Percentiles rank a stretch among this genome's conserved stretches.
phyloP scores from a whole-genome alignment of 2,797 vertebrate species.

The Neopelma chrysocephalum region DNA sequence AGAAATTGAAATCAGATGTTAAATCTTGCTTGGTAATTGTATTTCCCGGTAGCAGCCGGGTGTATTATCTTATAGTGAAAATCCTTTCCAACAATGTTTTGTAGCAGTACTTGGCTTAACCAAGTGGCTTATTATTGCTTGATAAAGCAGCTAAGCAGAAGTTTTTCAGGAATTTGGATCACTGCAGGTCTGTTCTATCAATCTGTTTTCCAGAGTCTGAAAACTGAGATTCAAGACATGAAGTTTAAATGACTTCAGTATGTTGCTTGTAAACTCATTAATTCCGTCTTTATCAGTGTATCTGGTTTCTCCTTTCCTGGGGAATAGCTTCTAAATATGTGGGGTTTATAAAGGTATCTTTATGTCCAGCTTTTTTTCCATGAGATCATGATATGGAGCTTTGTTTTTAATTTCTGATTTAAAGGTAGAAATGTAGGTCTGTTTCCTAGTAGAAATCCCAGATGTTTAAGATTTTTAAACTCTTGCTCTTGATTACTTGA shows the following conservation, averaged over 20 bases:
- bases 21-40: conserved; percentile 1
- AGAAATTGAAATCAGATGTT: conserved; percentile 21
- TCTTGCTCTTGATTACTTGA: neutral
- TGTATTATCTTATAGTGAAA: conserved; percentile 10
- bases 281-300: conserved; percentile 34
- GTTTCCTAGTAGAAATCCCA: neutral
- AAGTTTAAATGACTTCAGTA: conserved; percentile 20
- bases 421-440: conserved; percentile 1
- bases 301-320: conserved; percentile 49
- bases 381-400: conserved; percentile 12
- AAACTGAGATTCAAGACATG: conserved; percentile 6
- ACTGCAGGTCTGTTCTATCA: neutral
- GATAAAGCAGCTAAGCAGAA: neutral
- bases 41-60: conserved; percentile 41
- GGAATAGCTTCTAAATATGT: conserved; percentile 26
- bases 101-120: conserved; percentile 20
- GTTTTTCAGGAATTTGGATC: conserved; percentile 39
- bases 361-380: neutral
- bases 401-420: conserved; percentile 24
- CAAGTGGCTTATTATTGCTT: neutral
- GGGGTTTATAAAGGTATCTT: conserved; percentile 30
- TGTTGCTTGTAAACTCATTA: conserved; percentile 43
- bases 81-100: neutral
- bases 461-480: neutral
- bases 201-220: conserved; percentile 44